Base-by-base conservation (phyloP, 2,113 vertebrate genomes). In the Nannospalax galili region DNA sequence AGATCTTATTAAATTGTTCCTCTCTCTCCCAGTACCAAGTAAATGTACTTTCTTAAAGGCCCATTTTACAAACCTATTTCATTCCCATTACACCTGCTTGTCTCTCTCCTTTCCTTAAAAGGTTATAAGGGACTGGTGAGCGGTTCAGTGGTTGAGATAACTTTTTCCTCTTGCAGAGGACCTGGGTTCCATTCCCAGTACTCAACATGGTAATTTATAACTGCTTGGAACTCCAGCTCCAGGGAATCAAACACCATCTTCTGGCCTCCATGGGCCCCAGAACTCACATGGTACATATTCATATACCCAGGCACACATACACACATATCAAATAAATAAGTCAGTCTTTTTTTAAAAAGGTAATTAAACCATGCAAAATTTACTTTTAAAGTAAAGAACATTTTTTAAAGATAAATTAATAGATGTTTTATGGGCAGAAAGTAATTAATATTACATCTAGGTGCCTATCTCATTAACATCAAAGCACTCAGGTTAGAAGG, bases 311-410 rank as follows among this genome's bases (percentile, higher is more conserved):
- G 8, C 3, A 10, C 15, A 64, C 16, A 82, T 9, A 48, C 32
- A 56, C 30, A 22, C 48, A 11, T 11, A 22, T 30, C 7, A 67
- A 10, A 32, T 30, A 82, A 1, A 45, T 42, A 32, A 48, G 28
- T 75, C 45, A 84, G 20, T 42, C 37, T 45, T 42, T 84, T 65
- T 84, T n/a, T n/a, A 0, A 65, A 67, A 65, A 32, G 16, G 17
- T 35, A 45, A 12, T 26, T 82, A 92, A 85, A 79, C 7, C 42
- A n/a, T 78, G 73, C 10, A 92, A 72, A 84, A 87, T 95, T 96
- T 94, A 92, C 94, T 96, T 97, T 92, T 95, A 73, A 96, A 95
- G 72, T 96, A 65, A 81, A 56, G 92, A 73, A 91, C 84, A 35
- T 64, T 94, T 94, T 95, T n/a, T 91, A 95, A 96, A 90, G 58